Conservation (phyloP, 2,797 vertebrate species). For the Danio kyathit region DNA sequence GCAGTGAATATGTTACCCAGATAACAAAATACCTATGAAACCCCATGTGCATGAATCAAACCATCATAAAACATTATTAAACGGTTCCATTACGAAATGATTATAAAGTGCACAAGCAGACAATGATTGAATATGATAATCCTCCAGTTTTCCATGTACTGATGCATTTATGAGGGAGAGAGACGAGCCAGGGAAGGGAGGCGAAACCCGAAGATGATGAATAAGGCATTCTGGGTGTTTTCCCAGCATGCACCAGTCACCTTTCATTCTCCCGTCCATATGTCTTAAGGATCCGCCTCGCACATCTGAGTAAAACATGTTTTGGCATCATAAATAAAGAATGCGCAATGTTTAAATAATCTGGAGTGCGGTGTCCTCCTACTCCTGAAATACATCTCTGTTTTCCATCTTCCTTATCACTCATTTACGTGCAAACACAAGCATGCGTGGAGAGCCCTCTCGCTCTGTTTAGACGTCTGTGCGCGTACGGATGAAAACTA, state of each 20-base stretch:
- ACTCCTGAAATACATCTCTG: constrained; percentile 32
- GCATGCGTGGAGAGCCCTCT: not conserved
- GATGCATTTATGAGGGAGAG: constrained; percentile 15
- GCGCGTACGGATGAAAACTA: not conserved
- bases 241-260: constrained; percentile 41
- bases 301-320: constrained; percentile 10
- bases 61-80: not conserved
- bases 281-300: constrained; percentile 21
- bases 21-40: not conserved
- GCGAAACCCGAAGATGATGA: constrained; percentile 25
- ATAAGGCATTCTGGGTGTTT: constrained; percentile 51
- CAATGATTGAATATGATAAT: not conserved
- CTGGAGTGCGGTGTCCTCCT: constrained; percentile 42
- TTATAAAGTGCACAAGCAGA: not conserved
- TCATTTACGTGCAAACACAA: constrained; percentile 38
- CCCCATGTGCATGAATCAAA: not conserved
- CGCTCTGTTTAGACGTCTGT: not conserved
- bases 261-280: constrained; percentile 15
- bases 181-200: not conserved
- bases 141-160: not conserved
- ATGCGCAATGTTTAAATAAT: constrained; percentile 24
- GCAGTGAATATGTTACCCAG: not conserved
- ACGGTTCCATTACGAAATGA: not conserved
- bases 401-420: constrained; percentile 43
- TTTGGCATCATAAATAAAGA: constrained; percentile 36